These are phyloP conservation scores for Amblyopsis hoosieri DNA, from an alignment of 2,797 vertebrate species.

Conservation along the genomic window DNA sequence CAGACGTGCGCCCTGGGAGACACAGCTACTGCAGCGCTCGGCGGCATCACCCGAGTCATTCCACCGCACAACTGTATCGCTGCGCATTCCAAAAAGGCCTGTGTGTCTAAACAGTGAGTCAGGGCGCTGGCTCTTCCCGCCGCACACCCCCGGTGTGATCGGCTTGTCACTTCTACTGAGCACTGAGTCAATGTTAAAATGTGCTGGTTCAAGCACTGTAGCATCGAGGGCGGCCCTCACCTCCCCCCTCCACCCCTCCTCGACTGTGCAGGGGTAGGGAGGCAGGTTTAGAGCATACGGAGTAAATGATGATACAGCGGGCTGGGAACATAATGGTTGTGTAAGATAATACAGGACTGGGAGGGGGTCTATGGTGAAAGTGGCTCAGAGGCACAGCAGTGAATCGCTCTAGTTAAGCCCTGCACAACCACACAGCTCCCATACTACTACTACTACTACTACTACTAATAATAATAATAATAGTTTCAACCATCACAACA, in stretches of 20 bases:
- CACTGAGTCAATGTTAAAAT: slow-evolving; percentile 20
- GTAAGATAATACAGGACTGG: no score
- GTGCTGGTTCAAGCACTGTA: background rate
- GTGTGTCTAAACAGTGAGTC: slow-evolving; percentile 38
- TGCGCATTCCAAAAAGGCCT: slow-evolving; percentile 21
- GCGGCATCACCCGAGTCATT: slow-evolving; percentile 37
- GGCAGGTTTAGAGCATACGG: slow-evolving; percentile 19
- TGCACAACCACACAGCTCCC: background rate
- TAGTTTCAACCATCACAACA: background rate
- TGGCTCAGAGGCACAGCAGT: no score
- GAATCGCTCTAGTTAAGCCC: background rate
- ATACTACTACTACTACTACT: background rate
- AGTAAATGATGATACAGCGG: slow-evolving; percentile 4
- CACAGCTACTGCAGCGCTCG: slow-evolving; percentile 16
- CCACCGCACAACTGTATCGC: slow-evolving; percentile 24
- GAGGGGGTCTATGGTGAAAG: no score
- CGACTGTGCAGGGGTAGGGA: slow-evolving; percentile 43
- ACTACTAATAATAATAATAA: background rate
- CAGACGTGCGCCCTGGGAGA: slow-evolving; percentile 9
- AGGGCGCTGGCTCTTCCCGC: slow-evolving; percentile 22
- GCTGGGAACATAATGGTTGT: slow-evolving; percentile 1
- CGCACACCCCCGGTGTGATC: slow-evolving; percentile 17
- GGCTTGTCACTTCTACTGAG: slow-evolving; percentile 38
- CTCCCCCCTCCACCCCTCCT: slow-evolving; percentile 9
- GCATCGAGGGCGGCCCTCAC: slow-evolving; percentile 13